Conservation (phyloP, 2,888 invertebrate species). For the Dione juno region DNA sequence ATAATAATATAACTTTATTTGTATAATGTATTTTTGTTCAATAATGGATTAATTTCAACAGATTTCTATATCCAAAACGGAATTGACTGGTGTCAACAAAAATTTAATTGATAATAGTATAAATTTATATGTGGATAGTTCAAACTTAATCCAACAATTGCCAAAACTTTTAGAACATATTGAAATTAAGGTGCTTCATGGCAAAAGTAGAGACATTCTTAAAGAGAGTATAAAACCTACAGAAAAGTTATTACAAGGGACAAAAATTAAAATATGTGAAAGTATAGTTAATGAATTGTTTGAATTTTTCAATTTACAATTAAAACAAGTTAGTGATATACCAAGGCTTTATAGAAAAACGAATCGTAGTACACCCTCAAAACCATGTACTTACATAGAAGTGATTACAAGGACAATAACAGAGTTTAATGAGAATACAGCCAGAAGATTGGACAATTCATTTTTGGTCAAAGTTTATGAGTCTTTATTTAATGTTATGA, state of each 20-base stretch:
- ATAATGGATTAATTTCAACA: slow-evolving; percentile 41
- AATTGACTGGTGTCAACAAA: slow-evolving; percentile 65
- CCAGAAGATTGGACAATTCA: slow-evolving; percentile 61
- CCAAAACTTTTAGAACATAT: slow-evolving; percentile 63
- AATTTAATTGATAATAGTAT: slow-evolving; percentile 69
- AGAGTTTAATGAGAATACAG: slow-evolving; percentile 82
- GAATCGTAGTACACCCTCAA: slow-evolving; percentile 92
- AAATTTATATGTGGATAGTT: slow-evolving; percentile 67
- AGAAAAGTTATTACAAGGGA: slow-evolving; percentile 57
- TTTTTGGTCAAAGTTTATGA: slow-evolving; percentile 67
- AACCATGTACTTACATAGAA: slow-evolving; percentile 91
- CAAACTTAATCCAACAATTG: slow-evolving; percentile 60
- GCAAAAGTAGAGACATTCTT: slow-evolving; percentile 58
- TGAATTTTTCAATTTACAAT: slow-evolving; percentile 80
- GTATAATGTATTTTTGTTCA: neutral
- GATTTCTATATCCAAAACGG: slow-evolving; percentile 59
- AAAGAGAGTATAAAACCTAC: slow-evolving; percentile 61
- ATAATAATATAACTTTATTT: neutral
- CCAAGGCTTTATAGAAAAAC: slow-evolving; percentile 96
- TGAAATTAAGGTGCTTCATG: slow-evolving; percentile 59
- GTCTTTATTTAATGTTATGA: slow-evolving; percentile 78
- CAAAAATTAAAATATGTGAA: slow-evolving; percentile 64
- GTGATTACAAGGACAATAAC: slow-evolving; percentile 84
- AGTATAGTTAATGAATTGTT: slow-evolving; percentile 73
- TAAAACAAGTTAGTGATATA: slow-evolving; percentile 95